Evolutionary conservation across 2,113 vertebrate genomes (phyloP), one percentile per base, ranked within the genome.

Genomic region (Amphiprion percula): DNA sequence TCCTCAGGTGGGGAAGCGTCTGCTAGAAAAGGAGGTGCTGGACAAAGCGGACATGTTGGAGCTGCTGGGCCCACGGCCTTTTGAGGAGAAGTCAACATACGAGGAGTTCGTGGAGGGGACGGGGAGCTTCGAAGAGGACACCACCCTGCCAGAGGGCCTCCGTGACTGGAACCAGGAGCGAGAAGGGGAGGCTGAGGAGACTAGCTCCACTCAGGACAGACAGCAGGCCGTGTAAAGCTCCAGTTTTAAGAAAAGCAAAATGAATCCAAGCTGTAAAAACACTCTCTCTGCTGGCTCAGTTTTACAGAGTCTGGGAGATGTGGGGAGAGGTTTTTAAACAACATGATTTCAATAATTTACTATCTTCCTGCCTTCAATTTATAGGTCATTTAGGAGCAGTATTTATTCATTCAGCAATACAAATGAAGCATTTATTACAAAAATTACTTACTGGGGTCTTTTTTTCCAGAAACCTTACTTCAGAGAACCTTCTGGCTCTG

Each of bases 31-130:
- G 68, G 98, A 99, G 88, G 98, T 99, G 17, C 94, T 99, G 53
- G 96, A 98, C 88, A 99, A 99, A 91, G 96, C 87, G 0, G 97
- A 99, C 87, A 99, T 99, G 98, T 67, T 99, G 49, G 96, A 98
- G 80, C 92, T 99, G 58, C 92, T 99, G 80, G 98, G 98, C 6
- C 92, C 91, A 3, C 94, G 98, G 69, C 98, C 98, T 0, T 99
- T 99, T 71, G 94, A 95, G 0, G 98, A 99, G 74, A 99, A 98
- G 88, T 99, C 98, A 7, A 97, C 98, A 0, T 99, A 99, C 0
- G 98, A 99, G 89, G 98, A 99, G 23, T 97, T 99, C 86, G 98
- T 99, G 55, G 98, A 99, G 91, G 98, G 98, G 41, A 99, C 98
- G 0, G 98, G 98, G 97, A 97, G 97, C 58, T 92, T 98, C 61